Evolutionary conservation across 1,140 invertebrate genomes (phyloP).

Genomic region (Ostrea denselamellosa): DNA sequence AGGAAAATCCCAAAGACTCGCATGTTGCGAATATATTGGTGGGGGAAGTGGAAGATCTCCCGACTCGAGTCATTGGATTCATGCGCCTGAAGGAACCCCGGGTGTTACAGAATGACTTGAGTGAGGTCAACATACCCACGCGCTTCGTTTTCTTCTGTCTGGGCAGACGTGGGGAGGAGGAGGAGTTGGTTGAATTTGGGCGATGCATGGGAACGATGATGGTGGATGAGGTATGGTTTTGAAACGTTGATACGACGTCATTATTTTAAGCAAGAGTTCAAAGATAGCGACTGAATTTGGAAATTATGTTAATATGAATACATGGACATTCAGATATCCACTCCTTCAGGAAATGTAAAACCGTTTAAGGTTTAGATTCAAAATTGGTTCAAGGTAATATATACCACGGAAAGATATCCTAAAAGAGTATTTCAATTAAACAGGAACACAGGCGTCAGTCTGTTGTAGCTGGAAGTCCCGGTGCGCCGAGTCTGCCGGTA

Average conservation of each 20-base stretch:
- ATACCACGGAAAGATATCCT: too few relatives aligned
- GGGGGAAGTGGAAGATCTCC: slow-evolving; percentile 97
- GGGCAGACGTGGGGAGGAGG: slow-evolving; percentile 91
- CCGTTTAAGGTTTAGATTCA: too few relatives aligned
- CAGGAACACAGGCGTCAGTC: background rate
- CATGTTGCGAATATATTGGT: slow-evolving; percentile 98
- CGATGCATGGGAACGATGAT: too few relatives aligned
- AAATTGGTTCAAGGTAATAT: too few relatives aligned
- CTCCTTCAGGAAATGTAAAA: too few relatives aligned
- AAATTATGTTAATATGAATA: too few relatives aligned
- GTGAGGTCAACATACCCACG: slow-evolving; percentile 96
- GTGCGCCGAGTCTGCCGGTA: background rate
- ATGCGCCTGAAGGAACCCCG: slow-evolving; percentile 92
- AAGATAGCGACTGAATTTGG: too few relatives aligned
- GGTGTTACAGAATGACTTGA: slow-evolving; percentile 93
- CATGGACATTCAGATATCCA: too few relatives aligned
- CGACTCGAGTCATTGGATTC: slow-evolving; percentile 91
- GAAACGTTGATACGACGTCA: too few relatives aligned
- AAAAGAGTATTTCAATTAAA: background rate
- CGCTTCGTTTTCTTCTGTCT: slow-evolving; percentile 90
- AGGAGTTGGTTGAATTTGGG: too few relatives aligned
- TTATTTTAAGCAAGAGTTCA: too few relatives aligned
- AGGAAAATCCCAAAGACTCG: slow-evolving; percentile 94
- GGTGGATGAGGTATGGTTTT: too few relatives aligned
- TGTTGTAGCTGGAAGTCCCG: background rate